Evolutionary conservation across 1,140 invertebrate genomes (phyloP), one percentile per base, ranked within the genome.

Genomic region (Conus betulinus): DNA sequence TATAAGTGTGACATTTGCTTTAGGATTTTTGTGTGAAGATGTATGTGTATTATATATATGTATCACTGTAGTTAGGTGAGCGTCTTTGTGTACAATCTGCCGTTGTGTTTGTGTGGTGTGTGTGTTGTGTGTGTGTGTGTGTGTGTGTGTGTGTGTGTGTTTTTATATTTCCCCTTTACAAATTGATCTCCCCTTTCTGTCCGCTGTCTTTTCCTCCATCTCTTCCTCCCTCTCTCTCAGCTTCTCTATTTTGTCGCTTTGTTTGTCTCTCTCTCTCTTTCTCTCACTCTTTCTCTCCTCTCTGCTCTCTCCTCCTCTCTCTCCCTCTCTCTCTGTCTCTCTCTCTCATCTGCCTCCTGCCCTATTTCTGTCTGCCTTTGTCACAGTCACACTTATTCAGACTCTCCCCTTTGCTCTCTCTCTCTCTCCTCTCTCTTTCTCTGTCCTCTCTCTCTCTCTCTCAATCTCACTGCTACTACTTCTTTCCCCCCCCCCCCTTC

Each of bases 151-250:
- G n/a, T n/a, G n/a, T n/a, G n/a, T n/a, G n/a, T n/a, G n/a, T n/a
- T n/a, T n/a, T n/a, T n/a, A n/a, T 4, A 25, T 60, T 85, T 60
- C 27, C 51, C 57, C 84, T 85, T 60, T 67, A 15, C n/a, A n/a
- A n/a, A n/a, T n/a, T 5, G 52, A n/a, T 53, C 55, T 23, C 55
- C 51, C 63, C 39, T 85, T 85, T 60, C 57, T 53, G 53, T 60
- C 57, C 84, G 53, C 84, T 85, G 51, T 85, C 84, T 85, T 53
- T 85, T 53, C 63, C 55, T 85, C 84, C 63, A 39, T 85, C 84
- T 60, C 84, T 85, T n/a, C 17, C 57, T 60, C 57, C 17, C 57
- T 60, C 57, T 60, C 57, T 60, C 57, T 17, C 57, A 10, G 8
- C 57, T 53, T 57, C 84, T 85, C 84, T 51, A 6, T 11, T 25